Evolutionary conservation across 2,888 invertebrate genomes (phyloP), one percentile per base, ranked within the genome.

Genomic region (Tipula confusa): DNA sequence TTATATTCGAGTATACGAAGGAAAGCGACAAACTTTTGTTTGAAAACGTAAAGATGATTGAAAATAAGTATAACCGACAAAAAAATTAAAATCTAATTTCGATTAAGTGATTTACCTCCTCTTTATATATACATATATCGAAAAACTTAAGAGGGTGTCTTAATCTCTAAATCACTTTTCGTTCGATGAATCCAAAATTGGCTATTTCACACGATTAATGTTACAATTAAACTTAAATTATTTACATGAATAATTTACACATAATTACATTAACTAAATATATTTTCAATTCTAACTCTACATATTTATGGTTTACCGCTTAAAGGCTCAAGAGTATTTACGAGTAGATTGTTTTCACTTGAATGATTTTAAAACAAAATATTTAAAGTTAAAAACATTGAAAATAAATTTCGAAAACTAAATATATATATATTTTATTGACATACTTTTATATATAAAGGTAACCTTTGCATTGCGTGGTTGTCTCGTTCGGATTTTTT

Each of bases 21-120:
- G 9, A 64, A 64, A 64, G 64, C 64, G 9, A n/a, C 24, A 24
- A 24, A 2, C 24, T 64, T 64, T 64, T 64, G 64, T 64, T 64
- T 64, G 64, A 64, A 64, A 64, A 64, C 24, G 64, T n/a, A n/a
- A 64, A 64, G 64, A 64, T 64, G 64, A 64, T 64, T 64, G 64
- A 24, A 64, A 64, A 64, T 64, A 24, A 64, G 64, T 24, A 64
- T n/a, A n/a, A n/a, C n/a, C n/a, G n/a, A 64, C 64, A 64, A 64
- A 64, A 24, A 64, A n/a, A n/a, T n/a, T 3, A 64, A 64, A 64
- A 64, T 64, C 64, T 64, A 64, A 64, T 64, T 64, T 64, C 24
- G 64, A 64, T 64, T 64, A 64, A 64, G 64, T 64, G 64, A 24
- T 64, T 64, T 64, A 64, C 18, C 64, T 18, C 64, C 18, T 64